Base-by-base conservation (phyloP, 2,888 invertebrate species). In the Nemotelus nigrinus region DNA sequence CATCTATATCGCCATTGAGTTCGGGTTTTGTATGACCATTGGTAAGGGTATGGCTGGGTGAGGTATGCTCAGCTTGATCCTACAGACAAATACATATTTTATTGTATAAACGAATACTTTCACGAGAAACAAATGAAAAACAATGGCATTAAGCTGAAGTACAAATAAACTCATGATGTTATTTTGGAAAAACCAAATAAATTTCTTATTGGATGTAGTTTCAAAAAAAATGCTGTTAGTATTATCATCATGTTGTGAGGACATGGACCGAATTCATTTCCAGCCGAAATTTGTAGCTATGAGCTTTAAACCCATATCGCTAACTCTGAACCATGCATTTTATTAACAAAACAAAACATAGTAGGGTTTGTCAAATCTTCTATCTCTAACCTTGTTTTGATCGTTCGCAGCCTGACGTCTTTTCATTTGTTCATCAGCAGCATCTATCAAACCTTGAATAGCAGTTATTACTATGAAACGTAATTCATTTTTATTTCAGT, bases 381-480 rank as follows among this genome's bases (percentile, higher is more conserved):
- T 63, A 65, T 10, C n/a, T 81, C 86, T 87, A 87, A 87, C 87
- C 87, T 87, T 87, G 84, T 81, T 80, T 82, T 82, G 83, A 81
- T 84, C 84, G 82, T 82, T 84, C 83, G 86, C 85, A 81, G 82
- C 83, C 84, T 86, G 85, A 85, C 84, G 86, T 84, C 84, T 83
- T 83, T 85, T 87, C 83, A 87, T 84, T 85, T 87, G 86, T 84
- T 87, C 87, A 83, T 87, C 87, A 81, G 87, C 87, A 84, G 87
- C 81, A 84, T 87, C 87, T 84, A 87, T 87, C 82, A 87, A 85
- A 85, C 87, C 87, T 85, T 87, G 87, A 83, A 87, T 87, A 80
- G 87, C 87, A 83, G 87, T 87, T 83, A 87, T 87, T 85, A 87
- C 87, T 87, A 78, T 78, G 53, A 47, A 25, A 65, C 25, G 25